Percentiles rank a stretch among this genome's conserved stretches.
These are phyloP conservation scores for Chionodraco myersi DNA, from an alignment of 2,113 vertebrate species.

Conservation along the genomic window DNA sequence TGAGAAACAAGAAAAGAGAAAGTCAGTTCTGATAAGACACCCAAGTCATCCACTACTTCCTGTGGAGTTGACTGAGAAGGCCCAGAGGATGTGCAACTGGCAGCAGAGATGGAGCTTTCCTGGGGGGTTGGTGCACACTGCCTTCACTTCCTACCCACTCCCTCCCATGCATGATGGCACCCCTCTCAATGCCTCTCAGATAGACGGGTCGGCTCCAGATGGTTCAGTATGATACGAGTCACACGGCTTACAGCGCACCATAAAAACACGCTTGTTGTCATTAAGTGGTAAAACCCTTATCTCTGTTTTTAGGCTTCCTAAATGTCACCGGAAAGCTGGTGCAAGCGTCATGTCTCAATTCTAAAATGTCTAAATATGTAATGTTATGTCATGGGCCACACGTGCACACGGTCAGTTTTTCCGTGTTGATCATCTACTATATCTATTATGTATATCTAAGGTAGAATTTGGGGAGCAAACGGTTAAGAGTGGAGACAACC, in stretches of 20 bases:
- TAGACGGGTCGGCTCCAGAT: constrained; percentile 87
- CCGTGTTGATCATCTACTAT: not conserved
- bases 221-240: constrained; percentile 88
- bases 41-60: constrained; percentile 71
- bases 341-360: not conserved
- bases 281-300: constrained; percentile 47
- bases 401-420: not conserved
- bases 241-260: constrained; percentile 47
- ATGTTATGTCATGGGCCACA: not conserved
- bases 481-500: constrained; percentile 60
- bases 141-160: constrained; percentile 82
- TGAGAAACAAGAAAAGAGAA: constrained; percentile 23
- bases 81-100: constrained; percentile 76
- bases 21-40: constrained; percentile 37
- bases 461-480: constrained; percentile 48
- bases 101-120: constrained; percentile 69
- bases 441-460: not conserved
- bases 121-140: constrained; percentile 56
- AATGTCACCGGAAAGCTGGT: constrained; percentile 14
- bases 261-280: constrained; percentile 47
- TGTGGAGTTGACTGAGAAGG: constrained; percentile 63
- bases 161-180: constrained; percentile 55
- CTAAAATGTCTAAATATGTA: not conserved
- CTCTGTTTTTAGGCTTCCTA: constrained; percentile 27
- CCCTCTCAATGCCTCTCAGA: constrained; percentile 68